phyloP scores from a whole-genome alignment of 1,140 invertebrate species.

The Bombus superbus region DNA sequence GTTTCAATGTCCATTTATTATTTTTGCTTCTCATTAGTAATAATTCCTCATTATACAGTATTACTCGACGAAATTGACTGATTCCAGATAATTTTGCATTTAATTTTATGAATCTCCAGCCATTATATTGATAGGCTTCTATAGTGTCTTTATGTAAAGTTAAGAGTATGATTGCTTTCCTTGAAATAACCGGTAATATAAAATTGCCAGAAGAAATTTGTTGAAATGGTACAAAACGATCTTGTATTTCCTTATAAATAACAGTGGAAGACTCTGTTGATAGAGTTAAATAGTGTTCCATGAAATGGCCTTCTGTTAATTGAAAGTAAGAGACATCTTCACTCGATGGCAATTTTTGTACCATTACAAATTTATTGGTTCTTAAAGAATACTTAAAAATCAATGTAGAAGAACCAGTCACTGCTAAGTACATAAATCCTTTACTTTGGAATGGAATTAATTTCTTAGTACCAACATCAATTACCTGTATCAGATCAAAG shows the following conservation, averaged over 20 bases:
- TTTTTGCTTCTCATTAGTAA: slow-evolving; percentile 29
- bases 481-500: slow-evolving; percentile 81
- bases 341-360: slow-evolving; percentile 54
- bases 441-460: slow-evolving; percentile 61
- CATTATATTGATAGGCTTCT: slow-evolving; percentile 79
- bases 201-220: slow-evolving; percentile 57
- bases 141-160: slow-evolving; percentile 42
- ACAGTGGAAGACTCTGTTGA: slow-evolving; percentile 58
- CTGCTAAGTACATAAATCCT: slow-evolving; percentile 54
- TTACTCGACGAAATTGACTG: slow-evolving; percentile 16
- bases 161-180: slow-evolving; percentile 55
- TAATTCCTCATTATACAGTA: slow-evolving; percentile 8
- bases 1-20: slow-evolving; percentile 56
- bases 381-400: slow-evolving; percentile 53
- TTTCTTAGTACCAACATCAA: slow-evolving; percentile 61
- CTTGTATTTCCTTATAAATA: slow-evolving; percentile 76
- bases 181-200: slow-evolving; percentile 36
- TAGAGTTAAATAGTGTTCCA: slow-evolving; percentile 63
- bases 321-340: slow-evolving; percentile 50
- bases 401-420: slow-evolving; percentile 19
- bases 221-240: slow-evolving; percentile 81
- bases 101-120: slow-evolving; percentile 78
- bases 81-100: slow-evolving; percentile 44
- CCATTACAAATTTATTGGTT: slow-evolving; percentile 51
- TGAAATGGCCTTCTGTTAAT: slow-evolving; percentile 43